Conservation (phyloP, 2,797 vertebrate genomes). For the Cichlasoma orientale region DNA sequence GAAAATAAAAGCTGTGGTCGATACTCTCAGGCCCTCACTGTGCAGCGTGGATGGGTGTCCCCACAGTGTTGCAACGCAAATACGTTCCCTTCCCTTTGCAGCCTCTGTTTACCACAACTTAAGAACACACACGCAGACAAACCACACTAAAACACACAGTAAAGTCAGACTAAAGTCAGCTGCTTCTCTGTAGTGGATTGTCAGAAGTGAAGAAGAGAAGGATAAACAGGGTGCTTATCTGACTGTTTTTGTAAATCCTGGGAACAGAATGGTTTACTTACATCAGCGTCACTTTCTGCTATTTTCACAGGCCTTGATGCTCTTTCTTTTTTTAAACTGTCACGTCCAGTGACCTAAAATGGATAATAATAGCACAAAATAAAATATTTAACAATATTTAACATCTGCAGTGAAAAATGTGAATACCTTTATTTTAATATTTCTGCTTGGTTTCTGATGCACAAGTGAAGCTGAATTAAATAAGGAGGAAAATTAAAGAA, state of each 20-base stretch:
- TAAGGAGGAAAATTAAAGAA: background rate
- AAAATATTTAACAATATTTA: conserved; percentile 21
- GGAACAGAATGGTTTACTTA: conserved; percentile 81
- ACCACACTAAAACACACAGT: conserved; percentile 53
- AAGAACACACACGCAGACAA: conserved; percentile 55
- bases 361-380: conserved; percentile 46
- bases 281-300: conserved; percentile 95
- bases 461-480: conserved; percentile 40
- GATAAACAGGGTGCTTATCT: conserved; percentile 51
- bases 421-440: background rate
- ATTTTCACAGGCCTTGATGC: conserved; percentile 91
- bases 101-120: conserved; percentile 77
- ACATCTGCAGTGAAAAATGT: background rate
- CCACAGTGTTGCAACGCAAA: conserved; percentile 73
- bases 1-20: conserved; percentile 80
- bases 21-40: conserved; percentile 72
- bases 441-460: background rate
- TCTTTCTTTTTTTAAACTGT: conserved; percentile 88
- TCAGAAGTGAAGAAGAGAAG: conserved; percentile 52
- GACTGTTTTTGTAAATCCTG: conserved; percentile 34
- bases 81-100: conserved; percentile 61
- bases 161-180: conserved; percentile 61
- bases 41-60: conserved; percentile 71
- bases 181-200: conserved; percentile 61
- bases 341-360: conserved; percentile 91